Conservation (phyloP, 2,113 vertebrate genomes). For the Hemibagrus wyckioides region DNA sequence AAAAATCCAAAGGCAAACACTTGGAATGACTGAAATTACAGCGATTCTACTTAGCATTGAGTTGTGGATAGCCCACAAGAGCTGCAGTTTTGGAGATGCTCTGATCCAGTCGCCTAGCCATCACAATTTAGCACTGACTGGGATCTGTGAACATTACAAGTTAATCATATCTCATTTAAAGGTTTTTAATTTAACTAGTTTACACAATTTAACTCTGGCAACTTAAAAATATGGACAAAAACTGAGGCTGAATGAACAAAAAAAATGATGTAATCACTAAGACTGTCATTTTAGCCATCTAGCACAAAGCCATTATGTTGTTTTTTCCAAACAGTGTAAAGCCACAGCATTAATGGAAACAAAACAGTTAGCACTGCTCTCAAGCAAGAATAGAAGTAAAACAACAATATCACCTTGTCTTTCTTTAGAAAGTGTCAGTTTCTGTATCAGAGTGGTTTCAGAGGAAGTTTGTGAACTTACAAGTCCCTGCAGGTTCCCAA, state of each 20-base stretch:
- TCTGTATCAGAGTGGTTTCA: neutral
- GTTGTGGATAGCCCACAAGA: too few species aligned
- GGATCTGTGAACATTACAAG: neutral
- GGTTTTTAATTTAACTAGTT: neutral
- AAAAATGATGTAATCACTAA: neutral
- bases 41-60: neutral
- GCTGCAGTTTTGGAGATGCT: too few species aligned
- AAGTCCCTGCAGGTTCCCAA: neutral
- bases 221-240: neutral
- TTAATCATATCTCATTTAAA: too few species aligned
- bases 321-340: neutral
- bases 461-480: neutral
- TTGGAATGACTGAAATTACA: neutral
- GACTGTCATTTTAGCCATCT: neutral
- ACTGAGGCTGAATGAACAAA: too few species aligned
- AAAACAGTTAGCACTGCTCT: neutral
- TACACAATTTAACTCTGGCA: neutral
- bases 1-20: neutral
- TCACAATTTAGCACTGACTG: too few species aligned
- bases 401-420: neutral
- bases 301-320: neutral
- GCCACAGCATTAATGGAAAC: neutral
- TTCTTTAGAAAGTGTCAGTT: neutral
- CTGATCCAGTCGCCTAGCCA: too few species aligned
- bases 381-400: neutral